Percentiles rank a stretch among this genome's conserved stretches.
Evolutionary conservation across 2,888 invertebrate species (phyloP).

Genomic region (Zygaena filipendulae): DNA sequence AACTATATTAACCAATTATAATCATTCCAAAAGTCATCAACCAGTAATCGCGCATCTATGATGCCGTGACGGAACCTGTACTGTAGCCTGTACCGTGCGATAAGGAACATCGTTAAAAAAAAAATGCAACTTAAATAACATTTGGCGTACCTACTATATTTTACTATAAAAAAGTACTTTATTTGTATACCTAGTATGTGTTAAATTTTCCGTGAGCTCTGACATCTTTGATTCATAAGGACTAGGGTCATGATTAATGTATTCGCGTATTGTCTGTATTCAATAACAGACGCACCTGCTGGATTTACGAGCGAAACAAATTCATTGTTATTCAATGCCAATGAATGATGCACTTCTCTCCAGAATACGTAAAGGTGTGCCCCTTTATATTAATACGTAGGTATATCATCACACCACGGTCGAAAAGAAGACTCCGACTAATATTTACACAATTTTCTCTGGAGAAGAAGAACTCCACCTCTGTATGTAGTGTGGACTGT

Average conservation of each 20-base stretch:
- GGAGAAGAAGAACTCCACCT: conserved; percentile 11
- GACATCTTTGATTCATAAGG: conserved; percentile 33
- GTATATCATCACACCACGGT: conserved; percentile 26
- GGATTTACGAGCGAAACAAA: conserved; percentile 51
- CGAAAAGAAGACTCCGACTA: conserved; percentile 10
- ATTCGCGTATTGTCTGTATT: conserved; percentile 41
- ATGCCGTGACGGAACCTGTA: too few relatives aligned
- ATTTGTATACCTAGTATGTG: too few relatives aligned
- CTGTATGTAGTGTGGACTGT: conserved; percentile 12
- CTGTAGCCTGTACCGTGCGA: too few relatives aligned
- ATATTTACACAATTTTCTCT: conserved; percentile 13
- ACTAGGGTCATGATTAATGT: conserved; percentile 39
- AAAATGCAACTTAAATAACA: too few relatives aligned
- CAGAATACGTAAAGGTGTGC: too few relatives aligned
- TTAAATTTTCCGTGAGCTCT: conserved; percentile 12
- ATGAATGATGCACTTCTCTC: conserved; percentile 30
- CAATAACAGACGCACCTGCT: conserved; percentile 50
- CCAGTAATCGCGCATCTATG: too few relatives aligned
- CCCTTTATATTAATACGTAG: too few relatives aligned
- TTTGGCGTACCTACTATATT: too few relatives aligned
- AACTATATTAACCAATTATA: too few relatives aligned
- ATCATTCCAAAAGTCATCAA: too few relatives aligned
- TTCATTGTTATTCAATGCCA: conserved; percentile 54
- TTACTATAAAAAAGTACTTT: too few relatives aligned
- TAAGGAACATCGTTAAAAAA: too few relatives aligned